Base-by-base conservation (phyloP, 2,797 vertebrate genomes). In the Arctocebus calabarensis region DNA sequence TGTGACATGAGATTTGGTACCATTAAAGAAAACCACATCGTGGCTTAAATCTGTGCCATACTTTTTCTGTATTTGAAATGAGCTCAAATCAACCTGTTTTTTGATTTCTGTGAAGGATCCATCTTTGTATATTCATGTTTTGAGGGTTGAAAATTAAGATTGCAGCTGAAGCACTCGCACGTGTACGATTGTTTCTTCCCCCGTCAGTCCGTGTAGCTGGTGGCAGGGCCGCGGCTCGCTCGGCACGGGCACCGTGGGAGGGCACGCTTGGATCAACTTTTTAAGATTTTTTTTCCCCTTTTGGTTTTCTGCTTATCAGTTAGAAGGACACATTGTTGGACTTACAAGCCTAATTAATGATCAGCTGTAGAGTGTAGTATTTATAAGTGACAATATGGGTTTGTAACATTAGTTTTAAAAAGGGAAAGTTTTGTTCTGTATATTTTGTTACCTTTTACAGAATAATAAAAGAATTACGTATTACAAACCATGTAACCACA, bases 381-480 rank as follows among this genome's bases (percentile, higher is more conserved):
- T 99, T 99, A 99, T 99, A 96, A 94, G 92, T 94, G 97, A 95
- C 92, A 94, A 90, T 20, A 40, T 97, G 98, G 98, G 98, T 99
- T 96, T 98, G 98, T 98, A 98, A 92, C 97, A 94, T 95, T 98
- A 98, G 98, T 95, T 98, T 96, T 94, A 98, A 98, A 98, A 98
- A 98, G 99, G 99, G 99, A 98, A 99, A 96, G 97, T 98, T 98
- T 98, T 98, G 98, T 98, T 99, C 99, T 99, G 99, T 99, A 99
- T 99, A 99, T 99, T 99, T 99, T 99, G 99, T 99, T 99, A 99
- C 98, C 98, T 98, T 98, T 98, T 98, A 98, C 98, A 98, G 98
- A 98, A 98, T 98, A 98, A 98, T 97, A 98, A 98, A 98, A 90
- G 97, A 98, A 98, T 98, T 97, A 96, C 96, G 92, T 97, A 97